Evolutionary conservation across 2,888 invertebrate species (phyloP).

Genomic region (Griposia aprilina): DNA sequence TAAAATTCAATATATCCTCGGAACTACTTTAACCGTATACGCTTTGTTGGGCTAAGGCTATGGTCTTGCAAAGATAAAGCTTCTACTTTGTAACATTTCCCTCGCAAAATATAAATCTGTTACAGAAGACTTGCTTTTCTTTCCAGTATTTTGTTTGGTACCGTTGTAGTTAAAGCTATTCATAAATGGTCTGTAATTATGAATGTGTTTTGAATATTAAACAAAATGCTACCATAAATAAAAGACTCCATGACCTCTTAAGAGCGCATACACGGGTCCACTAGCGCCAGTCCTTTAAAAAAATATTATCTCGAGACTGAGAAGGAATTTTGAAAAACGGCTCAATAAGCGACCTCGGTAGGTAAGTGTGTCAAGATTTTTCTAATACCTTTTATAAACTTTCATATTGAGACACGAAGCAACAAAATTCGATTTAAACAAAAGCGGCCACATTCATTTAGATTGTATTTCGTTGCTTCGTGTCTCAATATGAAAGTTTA

Average conservation of each 20-base stretch:
- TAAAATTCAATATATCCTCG: slow-evolving; percentile 52
- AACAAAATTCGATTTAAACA: too few species aligned
- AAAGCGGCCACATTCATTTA: too few species aligned
- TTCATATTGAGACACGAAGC: too few species aligned
- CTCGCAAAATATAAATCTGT: slow-evolving; percentile 23
- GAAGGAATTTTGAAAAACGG: too few species aligned
- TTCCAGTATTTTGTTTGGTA: slow-evolving; percentile 11
- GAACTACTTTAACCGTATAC: slow-evolving; percentile 31
- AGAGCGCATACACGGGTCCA: too few species aligned
- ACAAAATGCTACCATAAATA: neutral
- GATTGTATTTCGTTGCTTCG: too few species aligned
- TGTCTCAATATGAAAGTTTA: too few species aligned
- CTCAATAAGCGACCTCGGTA: too few species aligned
- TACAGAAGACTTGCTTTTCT: neutral
- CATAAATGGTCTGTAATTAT: neutral
- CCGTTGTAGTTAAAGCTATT: neutral
- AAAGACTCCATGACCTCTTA: neutral
- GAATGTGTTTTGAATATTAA: neutral
- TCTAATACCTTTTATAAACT: too few species aligned
- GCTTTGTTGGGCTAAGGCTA: slow-evolving; percentile 35
- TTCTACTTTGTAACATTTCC: slow-evolving; percentile 17
- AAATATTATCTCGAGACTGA: too few species aligned
- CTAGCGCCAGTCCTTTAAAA: too few species aligned
- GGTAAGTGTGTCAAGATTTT: too few species aligned
- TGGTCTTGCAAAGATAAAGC: slow-evolving; percentile 44